phyloP scores from a whole-genome alignment of 2,797 vertebrate genomes.

The Hephaestus fuliginosus region DNA sequence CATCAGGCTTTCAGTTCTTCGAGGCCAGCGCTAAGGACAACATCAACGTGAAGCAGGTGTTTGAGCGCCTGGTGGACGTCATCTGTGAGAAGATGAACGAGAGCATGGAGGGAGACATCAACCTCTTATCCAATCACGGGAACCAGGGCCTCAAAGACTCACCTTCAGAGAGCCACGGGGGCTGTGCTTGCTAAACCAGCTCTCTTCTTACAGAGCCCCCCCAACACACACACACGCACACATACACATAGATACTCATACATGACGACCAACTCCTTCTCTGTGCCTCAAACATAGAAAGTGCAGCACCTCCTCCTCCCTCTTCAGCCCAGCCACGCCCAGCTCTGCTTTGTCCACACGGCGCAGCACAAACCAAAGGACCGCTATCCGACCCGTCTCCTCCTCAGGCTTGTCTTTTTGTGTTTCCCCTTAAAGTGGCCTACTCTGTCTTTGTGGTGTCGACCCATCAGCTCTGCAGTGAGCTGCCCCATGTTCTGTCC shows the following conservation, averaged over 20 bases:
- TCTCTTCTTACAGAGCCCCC: not conserved
- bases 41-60: slow-evolving; percentile 93
- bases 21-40: slow-evolving; percentile 95
- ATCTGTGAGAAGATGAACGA: slow-evolving; percentile 96
- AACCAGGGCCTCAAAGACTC: slow-evolving; percentile 81
- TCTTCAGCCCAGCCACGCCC: slow-evolving; percentile 4
- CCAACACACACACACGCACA: slow-evolving; percentile 6
- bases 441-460: slow-evolving; percentile 10
- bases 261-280: slow-evolving; percentile 49
- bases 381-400: slow-evolving; percentile 21
- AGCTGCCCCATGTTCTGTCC: slow-evolving; percentile 13
- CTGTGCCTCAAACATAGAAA: slow-evolving; percentile 54
- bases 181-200: slow-evolving; percentile 86
- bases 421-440: slow-evolving; percentile 5
- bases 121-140: slow-evolving; percentile 79
- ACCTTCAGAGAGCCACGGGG: slow-evolving; percentile 75
- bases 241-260: not conserved
- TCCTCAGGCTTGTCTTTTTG: not conserved
- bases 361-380: slow-evolving; percentile 5
- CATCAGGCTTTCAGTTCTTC: slow-evolving; percentile 92
- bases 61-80: slow-evolving; percentile 91
- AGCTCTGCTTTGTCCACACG: slow-evolving; percentile 25
- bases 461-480: slow-evolving; percentile 14
- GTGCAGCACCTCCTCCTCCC: slow-evolving; percentile 30
- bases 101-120: slow-evolving; percentile 86